These are phyloP conservation scores for Thamnophis elegans DNA, from an alignment of 2,797 vertebrate genomes.

Conservation along the genomic window DNA sequence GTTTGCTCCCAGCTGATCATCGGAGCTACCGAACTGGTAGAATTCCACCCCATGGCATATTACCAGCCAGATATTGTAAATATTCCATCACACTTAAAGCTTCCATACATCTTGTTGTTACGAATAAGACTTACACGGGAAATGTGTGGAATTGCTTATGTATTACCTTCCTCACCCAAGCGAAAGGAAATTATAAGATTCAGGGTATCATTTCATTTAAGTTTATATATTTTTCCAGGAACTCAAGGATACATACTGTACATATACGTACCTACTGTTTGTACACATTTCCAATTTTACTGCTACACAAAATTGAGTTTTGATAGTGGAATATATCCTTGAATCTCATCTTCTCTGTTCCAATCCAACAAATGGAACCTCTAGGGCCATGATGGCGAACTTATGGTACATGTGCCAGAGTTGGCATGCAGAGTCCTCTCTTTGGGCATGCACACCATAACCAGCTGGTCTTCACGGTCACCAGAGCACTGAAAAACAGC, in stretches of 20 bases:
- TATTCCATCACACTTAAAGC: neutral
- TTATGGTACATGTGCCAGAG: no score
- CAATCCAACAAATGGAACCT: neutral
- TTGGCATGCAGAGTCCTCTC: no score
- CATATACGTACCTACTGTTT: neutral
- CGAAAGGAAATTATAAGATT: neutral
- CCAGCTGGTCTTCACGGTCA: no score
- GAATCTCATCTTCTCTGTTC: neutral
- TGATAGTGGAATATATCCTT: neutral
- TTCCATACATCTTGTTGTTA: neutral
- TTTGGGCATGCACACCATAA: no score
- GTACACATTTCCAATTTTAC: neutral
- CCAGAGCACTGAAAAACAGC: no score
- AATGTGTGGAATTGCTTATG: neutral
- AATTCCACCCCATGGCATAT: no score
- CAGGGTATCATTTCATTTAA: neutral
- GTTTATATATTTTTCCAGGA: neutral
- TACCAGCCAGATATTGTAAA: neutral
- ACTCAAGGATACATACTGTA: neutral
- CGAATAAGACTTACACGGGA: neutral
- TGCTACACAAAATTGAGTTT: neutral
- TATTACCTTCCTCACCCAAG: neutral
- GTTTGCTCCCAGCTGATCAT: no score
- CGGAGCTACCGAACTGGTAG: no score
- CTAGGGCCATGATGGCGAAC: neutral